Percentiles rank a stretch among this genome's conserved stretches.
Evolutionary conservation across 1,140 invertebrate genomes (phyloP).

Genomic region (Archivesica marissinica): DNA sequence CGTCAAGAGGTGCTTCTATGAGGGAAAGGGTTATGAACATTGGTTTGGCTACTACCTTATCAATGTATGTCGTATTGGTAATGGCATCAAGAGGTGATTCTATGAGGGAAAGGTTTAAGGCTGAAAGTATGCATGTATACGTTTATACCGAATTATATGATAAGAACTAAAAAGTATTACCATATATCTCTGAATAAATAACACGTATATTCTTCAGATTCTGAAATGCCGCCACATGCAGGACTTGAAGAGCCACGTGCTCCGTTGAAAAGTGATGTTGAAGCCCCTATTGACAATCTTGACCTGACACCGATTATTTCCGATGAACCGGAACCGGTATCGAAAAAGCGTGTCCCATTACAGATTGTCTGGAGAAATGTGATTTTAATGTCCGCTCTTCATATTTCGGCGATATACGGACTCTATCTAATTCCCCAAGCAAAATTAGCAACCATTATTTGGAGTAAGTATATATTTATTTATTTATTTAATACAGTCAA

Average conservation of each 20-base stretch:
- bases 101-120: too few relatives aligned
- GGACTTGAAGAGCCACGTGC: not conserved
- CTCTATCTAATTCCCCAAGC: constrained; percentile 92
- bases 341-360: constrained; percentile 55
- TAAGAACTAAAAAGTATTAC: too few relatives aligned
- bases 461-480: constrained; percentile 87
- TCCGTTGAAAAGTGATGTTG: not conserved
- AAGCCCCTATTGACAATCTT: not conserved
- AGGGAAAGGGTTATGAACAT: too few relatives aligned
- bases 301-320: not conserved
- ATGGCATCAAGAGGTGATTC: too few relatives aligned
- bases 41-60: too few relatives aligned
- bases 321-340: constrained; percentile 7
- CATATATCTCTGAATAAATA: too few relatives aligned
- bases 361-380: constrained; percentile 97
- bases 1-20: too few relatives aligned
- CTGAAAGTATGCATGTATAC: too few relatives aligned
- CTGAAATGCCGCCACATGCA: constrained; percentile 13
- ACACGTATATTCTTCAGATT: not conserved
- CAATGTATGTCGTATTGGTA: too few relatives aligned
- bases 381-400: constrained; percentile 92
- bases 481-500: too few relatives aligned
- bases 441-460: constrained; percentile 90
- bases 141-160: too few relatives aligned
- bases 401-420: constrained; percentile 93